Conservation (phyloP, 1,140 invertebrate species). For the Aphaenogaster ashmeadi region DNA sequence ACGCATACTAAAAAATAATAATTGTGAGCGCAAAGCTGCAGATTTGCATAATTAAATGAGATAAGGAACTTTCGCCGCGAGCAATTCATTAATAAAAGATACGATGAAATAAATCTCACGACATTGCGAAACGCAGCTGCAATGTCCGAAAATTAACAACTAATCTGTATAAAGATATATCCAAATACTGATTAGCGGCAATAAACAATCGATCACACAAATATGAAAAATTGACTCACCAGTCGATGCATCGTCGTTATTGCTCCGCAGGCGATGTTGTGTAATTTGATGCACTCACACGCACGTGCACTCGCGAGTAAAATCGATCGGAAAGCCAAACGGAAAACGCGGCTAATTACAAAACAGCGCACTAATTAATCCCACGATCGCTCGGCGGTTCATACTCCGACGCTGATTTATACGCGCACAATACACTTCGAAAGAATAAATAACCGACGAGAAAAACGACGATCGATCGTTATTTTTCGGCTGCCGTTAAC, state of each 20-base stretch:
- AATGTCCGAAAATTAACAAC: not conserved
- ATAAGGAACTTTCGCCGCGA: not conserved
- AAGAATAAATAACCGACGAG: constrained; percentile 31
- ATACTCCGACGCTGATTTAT: constrained; percentile 23
- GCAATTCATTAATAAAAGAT: constrained; percentile 8
- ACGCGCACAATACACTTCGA: constrained; percentile 23
- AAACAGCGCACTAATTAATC: constrained; percentile 39
- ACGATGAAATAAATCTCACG: not conserved
- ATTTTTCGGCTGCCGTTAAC: constrained; percentile 14
- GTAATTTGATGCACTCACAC: not conserved
- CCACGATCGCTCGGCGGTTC: constrained; percentile 21
- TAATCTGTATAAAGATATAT: not conserved
- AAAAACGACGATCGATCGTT: not conserved
- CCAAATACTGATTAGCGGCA: not conserved
- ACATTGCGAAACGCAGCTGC: not conserved
- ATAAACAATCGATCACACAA: constrained; percentile 13
- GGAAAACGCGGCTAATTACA: constrained; percentile 43
- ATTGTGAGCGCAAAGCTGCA: not conserved
- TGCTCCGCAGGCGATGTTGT: not conserved
- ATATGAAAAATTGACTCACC: constrained; percentile 41
- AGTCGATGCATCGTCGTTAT: constrained; percentile 3
- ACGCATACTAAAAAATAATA: constrained; percentile 2
- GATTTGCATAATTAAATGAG: not conserved
- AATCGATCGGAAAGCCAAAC: constrained; percentile 20
- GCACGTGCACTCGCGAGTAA: not conserved